Evolutionary conservation across 2,797 vertebrate genomes (phyloP).

Genomic region (Jordanella pulchra): DNA sequence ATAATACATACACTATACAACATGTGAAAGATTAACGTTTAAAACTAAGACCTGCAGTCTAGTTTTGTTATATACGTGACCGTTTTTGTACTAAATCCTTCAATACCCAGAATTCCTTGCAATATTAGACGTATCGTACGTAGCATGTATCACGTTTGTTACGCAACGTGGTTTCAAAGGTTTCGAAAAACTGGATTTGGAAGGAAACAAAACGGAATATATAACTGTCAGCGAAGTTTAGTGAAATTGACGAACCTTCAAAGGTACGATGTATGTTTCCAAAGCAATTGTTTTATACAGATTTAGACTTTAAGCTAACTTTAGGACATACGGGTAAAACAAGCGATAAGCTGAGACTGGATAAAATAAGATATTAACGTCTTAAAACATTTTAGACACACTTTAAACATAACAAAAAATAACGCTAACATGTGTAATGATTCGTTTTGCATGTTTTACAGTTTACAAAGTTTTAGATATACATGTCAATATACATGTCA

Average conservation of each 20-base stretch:
- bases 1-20: too few relatives aligned
- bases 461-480: not conserved
- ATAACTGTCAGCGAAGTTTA: not conserved
- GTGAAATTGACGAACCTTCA: not conserved
- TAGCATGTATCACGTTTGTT: slow-evolving; percentile 11
- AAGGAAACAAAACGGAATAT: not conserved
- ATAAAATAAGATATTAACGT: not conserved
- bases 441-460: not conserved
- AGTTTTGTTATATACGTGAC: not conserved
- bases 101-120: slow-evolving; percentile 52
- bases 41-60: too few relatives aligned
- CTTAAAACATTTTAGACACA: not conserved
- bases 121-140: not conserved
- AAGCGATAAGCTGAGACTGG: not conserved
- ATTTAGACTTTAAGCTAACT: not conserved
- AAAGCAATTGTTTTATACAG: not conserved
- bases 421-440: not conserved
- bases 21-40: not conserved
- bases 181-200: slow-evolving; percentile 26
- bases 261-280: slow-evolving; percentile 24
- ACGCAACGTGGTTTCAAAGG: slow-evolving; percentile 53
- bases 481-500: too few relatives aligned
- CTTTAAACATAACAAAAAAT: not conserved
- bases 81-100: slow-evolving; percentile 21
- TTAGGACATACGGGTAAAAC: not conserved